Percentiles rank a stretch among this genome's conserved stretches.
Conservation (phyloP, 2,888 invertebrate species). For the Elysia crispata region DNA sequence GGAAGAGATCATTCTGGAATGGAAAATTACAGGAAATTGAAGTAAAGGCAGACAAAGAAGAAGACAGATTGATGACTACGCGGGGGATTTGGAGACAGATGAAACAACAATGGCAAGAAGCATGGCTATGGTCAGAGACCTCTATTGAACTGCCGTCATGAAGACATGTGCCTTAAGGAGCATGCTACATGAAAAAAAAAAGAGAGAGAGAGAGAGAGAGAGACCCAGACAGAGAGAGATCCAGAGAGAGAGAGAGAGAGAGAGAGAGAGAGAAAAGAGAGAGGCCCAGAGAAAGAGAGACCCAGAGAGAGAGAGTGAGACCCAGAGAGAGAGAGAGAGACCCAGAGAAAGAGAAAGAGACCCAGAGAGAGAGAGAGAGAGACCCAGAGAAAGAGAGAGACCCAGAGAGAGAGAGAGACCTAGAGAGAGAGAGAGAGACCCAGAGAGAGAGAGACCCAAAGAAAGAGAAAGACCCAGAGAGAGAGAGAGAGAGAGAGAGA, state of each 20-base stretch:
- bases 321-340: conserved; percentile 2
- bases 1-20: too few relatives aligned
- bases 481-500: not conserved
- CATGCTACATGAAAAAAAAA: not conserved
- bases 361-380: not conserved
- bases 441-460: too few relatives aligned
- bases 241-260: conserved; percentile 9
- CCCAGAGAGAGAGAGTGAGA: too few relatives aligned
- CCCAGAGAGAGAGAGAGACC: too few relatives aligned
- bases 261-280: conserved; percentile 1
- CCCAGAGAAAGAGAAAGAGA: not conserved
- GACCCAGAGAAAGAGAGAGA: not conserved
- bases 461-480: not conserved
- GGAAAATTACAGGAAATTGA: too few relatives aligned
- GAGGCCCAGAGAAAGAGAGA: too few relatives aligned
- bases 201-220: conserved; percentile 9
- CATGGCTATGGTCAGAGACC: not conserved
- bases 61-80: not conserved
- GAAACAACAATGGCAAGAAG: not conserved
- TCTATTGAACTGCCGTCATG: not conserved
- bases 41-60: not conserved
- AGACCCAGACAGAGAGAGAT: too few relatives aligned
- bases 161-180: not conserved
- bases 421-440: too few relatives aligned
- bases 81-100: not conserved